Evolutionary conservation across 2,888 invertebrate species (phyloP).

Genomic region (Clitarchus hookeri): DNA sequence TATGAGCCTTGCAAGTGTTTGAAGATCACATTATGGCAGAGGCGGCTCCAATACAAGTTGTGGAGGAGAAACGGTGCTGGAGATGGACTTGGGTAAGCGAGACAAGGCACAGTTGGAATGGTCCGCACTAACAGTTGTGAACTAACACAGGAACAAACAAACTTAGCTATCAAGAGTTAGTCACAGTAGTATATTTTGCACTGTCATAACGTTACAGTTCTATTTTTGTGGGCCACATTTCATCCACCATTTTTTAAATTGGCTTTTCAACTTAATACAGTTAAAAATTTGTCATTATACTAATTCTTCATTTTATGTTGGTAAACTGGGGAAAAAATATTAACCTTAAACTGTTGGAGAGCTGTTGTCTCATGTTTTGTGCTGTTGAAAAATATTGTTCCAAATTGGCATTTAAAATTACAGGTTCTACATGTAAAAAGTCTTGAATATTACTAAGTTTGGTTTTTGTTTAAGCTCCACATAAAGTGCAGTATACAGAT

Average conservation of each 20-base stretch:
- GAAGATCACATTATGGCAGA: background rate
- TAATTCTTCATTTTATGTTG: no score
- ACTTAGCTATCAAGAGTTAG: background rate
- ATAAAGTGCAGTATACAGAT: no score
- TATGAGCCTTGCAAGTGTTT: background rate
- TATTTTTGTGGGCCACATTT: background rate
- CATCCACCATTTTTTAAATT: background rate
- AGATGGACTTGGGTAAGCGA: constrained; percentile 7
- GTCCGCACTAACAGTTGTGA: constrained; percentile 9
- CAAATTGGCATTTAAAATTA: no score
- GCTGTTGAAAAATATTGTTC: no score
- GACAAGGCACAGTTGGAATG: background rate
- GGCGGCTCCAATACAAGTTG: background rate
- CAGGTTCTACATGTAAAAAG: no score
- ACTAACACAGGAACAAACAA: background rate
- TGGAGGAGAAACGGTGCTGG: background rate
- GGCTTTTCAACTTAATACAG: no score
- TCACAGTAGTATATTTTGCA: background rate
- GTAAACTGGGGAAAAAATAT: no score
- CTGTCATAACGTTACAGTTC: background rate
- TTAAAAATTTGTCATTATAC: no score
- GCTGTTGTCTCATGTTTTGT: no score
- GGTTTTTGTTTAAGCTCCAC: no score
- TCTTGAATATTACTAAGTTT: no score
- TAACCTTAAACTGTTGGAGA: no score